phyloP scores from a whole-genome alignment of 2,113 vertebrate genomes.

The Sinocyclocheilus rhinocerous region DNA sequence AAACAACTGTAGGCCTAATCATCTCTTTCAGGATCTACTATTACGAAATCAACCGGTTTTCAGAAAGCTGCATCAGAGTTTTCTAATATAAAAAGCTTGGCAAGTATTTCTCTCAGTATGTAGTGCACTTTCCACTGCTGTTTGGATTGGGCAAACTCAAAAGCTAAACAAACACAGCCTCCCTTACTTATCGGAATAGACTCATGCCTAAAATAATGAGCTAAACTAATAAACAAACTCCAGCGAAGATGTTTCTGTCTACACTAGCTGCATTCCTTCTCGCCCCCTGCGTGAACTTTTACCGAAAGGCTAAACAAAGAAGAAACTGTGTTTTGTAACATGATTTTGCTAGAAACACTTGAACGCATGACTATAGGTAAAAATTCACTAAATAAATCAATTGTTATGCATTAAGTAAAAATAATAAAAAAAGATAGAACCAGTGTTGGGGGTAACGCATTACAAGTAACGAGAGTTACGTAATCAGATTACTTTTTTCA shows the following conservation, averaged over 20 bases:
- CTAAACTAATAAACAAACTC: constrained; percentile 32
- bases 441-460: no score
- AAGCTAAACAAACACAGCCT: constrained; percentile 17
- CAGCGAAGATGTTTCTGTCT: constrained; percentile 18
- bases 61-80: neutral
- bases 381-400: neutral
- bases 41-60: neutral
- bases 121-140: neutral
- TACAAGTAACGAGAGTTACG: no score
- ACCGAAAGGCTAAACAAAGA: constrained; percentile 14
- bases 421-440: no score
- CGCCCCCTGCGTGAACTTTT: constrained; percentile 12
- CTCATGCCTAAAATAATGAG: constrained; percentile 30
- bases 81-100: no score
- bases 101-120: neutral
- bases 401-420: no score
- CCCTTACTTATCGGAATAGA: constrained; percentile 8
- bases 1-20: neutral
- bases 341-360: neutral
- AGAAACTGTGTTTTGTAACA: neutral
- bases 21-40: neutral
- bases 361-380: neutral
- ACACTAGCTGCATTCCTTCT: constrained; percentile 23
- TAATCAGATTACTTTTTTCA: no score
- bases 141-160: constrained; percentile 5